phyloP scores from a whole-genome alignment of 1,140 invertebrate genomes.

The Dreissena rostriformis region DNA sequence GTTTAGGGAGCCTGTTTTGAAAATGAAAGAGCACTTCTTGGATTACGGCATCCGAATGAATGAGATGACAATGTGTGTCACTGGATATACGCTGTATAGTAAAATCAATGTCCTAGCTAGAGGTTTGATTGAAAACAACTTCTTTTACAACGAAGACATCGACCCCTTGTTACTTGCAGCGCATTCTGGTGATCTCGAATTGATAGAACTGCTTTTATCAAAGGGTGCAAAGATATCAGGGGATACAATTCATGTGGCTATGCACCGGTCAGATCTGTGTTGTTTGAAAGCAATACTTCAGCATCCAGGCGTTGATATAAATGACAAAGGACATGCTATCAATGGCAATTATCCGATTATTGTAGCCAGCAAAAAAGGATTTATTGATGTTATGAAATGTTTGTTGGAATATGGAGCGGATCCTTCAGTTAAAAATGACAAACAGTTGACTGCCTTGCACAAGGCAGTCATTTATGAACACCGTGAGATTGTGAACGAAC shows the following conservation, averaged over 20 bases:
- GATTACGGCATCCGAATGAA: slow-evolving; percentile 35
- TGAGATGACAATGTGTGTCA: slow-evolving; percentile 24
- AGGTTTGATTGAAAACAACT: not conserved
- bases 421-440: not conserved
- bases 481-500: not conserved
- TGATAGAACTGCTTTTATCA: slow-evolving; percentile 3
- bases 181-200: slow-evolving; percentile 21
- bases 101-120: slow-evolving; percentile 11
- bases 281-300: not conserved
- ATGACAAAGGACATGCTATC: slow-evolving; percentile 6
- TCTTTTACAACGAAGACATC: not conserved
- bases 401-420: slow-evolving; percentile 3
- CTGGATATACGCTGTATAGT: slow-evolving; percentile 26
- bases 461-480: slow-evolving; percentile 17
- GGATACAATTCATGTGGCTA: slow-evolving; percentile 35
- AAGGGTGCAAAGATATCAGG: slow-evolving; percentile 25
- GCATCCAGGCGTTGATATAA: not conserved
- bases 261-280: not conserved
- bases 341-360: slow-evolving; percentile 11
- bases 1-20: slow-evolving; percentile 18
- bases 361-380: not conserved
- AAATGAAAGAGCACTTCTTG: slow-evolving; percentile 32
- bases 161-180: slow-evolving; percentile 26
- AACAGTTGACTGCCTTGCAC: slow-evolving; percentile 6
- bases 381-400: slow-evolving; percentile 1